Percentiles rank a stretch among this genome's conserved stretches.
phyloP scores from a whole-genome alignment of 2,113 vertebrate species.

The Manacus vitellinus region DNA sequence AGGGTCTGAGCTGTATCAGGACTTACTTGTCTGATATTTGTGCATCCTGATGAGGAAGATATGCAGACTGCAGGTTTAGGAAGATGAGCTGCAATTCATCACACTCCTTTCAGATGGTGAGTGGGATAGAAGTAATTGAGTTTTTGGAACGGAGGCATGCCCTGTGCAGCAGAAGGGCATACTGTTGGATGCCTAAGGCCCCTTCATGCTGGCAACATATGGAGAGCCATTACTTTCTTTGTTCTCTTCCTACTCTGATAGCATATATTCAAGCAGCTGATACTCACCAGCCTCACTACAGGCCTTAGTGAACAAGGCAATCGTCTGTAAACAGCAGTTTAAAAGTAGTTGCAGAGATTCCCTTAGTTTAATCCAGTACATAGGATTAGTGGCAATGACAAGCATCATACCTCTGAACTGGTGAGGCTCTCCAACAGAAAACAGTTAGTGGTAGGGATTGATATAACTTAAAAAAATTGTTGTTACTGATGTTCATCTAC shows the following conservation, averaged over 20 bases:
- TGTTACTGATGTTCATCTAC: not conserved
- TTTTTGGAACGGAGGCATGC: rapidly evolving
- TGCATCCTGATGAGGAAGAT: not conserved
- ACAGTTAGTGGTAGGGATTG: not conserved
- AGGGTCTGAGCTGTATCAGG: not conserved
- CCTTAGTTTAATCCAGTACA: not conserved
- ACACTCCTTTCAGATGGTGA: not conserved
- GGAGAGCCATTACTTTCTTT: not conserved
- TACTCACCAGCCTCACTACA: not conserved
- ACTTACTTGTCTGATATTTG: not conserved
- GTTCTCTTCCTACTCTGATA: not conserved
- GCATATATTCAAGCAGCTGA: not conserved
- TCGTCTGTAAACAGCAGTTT: not conserved
- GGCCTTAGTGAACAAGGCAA: not conserved
- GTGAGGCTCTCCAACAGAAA: not conserved
- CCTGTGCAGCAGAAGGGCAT: rapidly evolving
- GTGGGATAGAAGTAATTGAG: not conserved
- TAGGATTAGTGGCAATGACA: not conserved
- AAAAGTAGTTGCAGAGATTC: not conserved
- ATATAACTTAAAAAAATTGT: not conserved
- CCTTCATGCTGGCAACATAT: not conserved
- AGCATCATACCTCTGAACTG: not conserved
- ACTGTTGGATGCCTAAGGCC: not conserved
- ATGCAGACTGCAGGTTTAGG: not conserved
- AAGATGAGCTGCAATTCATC: not conserved